Base-by-base conservation (phyloP, 2,113 vertebrate genomes). In the Perca flavescens region DNA sequence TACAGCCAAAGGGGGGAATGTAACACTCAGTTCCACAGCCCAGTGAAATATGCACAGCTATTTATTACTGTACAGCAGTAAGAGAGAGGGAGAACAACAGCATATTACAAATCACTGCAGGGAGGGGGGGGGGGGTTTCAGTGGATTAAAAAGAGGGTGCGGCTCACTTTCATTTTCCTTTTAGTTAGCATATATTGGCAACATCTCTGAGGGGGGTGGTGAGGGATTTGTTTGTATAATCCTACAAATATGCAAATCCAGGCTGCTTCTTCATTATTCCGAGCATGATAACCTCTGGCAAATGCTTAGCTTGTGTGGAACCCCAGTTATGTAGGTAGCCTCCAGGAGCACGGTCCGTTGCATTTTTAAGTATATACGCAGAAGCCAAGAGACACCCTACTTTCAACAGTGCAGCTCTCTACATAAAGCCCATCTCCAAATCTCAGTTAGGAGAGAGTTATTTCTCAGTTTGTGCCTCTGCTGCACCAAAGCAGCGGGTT, bases 211-310 rank as follows among this genome's bases (percentile, higher is more conserved):
- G 49, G 72, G 70, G 31, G 43, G 19, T 60, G 74, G 58, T 13
- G 22, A 50, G 82, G 82, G 82, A 88, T 91, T 90, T 89, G 64
- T 87, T 78, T 86, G 74, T 78, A 88, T 92, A 85, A 91, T 88
- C 82, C 61, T 43, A 28, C 67, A 89, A 88, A 89, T 88, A 87
- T 91, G 82, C 75, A 92, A 85, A 86, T 88, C 73, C 68, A 52
- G 2, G 46, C 52, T 54, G 79, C 60, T 84, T 77, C 65, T 53
- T 79, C 40, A 64, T 79, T 82, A 81, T 74, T 86, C 69, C 71
- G 43, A 68, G 74, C 28, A 36, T 61, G 73, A 65, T 80, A 78
- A 75, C 53, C 8, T 11, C 31, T 54, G 60, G 65, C 84, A 77
- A 22, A 78, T 28, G 72, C 57, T 86, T 66, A 1, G 60, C 61